Conservation (phyloP, 2,797 vertebrate genomes). For the Myripristis murdjan region DNA sequence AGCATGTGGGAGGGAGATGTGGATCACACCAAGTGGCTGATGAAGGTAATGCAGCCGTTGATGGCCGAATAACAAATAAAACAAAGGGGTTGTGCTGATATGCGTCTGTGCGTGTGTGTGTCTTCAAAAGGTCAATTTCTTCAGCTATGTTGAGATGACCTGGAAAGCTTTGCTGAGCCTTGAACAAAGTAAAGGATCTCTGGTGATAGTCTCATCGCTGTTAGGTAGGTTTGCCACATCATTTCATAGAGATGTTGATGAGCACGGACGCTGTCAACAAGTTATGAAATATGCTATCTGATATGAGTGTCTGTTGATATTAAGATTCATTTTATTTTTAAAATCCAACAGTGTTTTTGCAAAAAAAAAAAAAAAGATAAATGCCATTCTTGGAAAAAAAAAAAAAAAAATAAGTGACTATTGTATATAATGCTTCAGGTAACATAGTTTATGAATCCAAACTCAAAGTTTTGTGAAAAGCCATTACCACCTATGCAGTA, state of each 20-base stretch:
- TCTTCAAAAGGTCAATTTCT: constrained; percentile 90
- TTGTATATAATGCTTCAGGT: too few species aligned
- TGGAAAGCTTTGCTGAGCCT: constrained; percentile 86
- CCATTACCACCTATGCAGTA: too few species aligned
- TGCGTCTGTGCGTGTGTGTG: constrained; percentile 3
- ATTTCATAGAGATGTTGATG: constrained; percentile 1
- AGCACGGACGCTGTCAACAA: background rate
- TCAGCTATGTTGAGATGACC: constrained; percentile 90
- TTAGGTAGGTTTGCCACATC: constrained; percentile 77
- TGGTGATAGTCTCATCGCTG: constrained; percentile 90
- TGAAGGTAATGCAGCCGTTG: constrained; percentile 86
- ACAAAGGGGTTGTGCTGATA: background rate
- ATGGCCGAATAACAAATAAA: background rate
- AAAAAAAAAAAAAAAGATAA: too few species aligned
- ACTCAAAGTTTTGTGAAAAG: too few species aligned
- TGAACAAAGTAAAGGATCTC: constrained; percentile 85
- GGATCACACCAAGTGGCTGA: constrained; percentile 84
- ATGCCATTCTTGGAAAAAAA: too few species aligned
- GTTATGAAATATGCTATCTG: background rate
- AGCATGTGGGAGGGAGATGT: constrained; percentile 86
- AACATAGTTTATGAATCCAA: too few species aligned
- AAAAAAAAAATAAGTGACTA: too few species aligned
- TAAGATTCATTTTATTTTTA: too few species aligned
- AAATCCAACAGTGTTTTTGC: background rate
- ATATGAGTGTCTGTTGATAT: background rate